Conservation (phyloP, 2,888 invertebrate species). For the Emmelina monodactyla region DNA sequence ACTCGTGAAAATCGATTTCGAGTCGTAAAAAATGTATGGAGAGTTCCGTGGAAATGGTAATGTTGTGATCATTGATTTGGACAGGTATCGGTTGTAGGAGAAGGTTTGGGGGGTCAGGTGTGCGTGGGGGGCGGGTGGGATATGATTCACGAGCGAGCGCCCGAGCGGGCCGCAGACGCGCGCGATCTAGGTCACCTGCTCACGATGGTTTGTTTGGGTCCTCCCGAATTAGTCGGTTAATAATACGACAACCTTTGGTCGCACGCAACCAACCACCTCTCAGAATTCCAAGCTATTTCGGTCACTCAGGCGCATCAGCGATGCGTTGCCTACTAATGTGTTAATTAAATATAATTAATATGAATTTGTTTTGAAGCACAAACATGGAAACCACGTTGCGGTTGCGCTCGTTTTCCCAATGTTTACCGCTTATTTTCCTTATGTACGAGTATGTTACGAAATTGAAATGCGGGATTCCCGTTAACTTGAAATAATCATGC, state of each 20-base stretch:
- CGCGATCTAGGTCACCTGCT: conserved; percentile 57
- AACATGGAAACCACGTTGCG: no score
- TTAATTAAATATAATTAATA: no score
- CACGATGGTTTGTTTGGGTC: conserved; percentile 63
- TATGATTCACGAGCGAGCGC: conserved; percentile 44
- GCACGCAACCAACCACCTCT: conserved; percentile 19
- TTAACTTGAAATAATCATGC: no score
- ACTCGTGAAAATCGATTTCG: conserved; percentile 4
- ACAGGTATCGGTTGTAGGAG: no score
- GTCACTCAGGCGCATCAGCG: conserved; percentile 22
- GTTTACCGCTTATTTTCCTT: no score
- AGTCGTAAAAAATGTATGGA: conserved; percentile 2
- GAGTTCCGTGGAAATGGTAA: conserved; percentile 9
- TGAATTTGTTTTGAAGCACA: no score
- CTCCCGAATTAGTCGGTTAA: conserved; percentile 56
- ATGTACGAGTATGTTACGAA: no score
- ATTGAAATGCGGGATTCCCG: no score
- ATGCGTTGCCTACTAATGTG: no score
- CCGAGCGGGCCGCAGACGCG: conserved; percentile 35
- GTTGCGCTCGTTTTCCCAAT: no score
- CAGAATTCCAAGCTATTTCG: conserved; percentile 33
- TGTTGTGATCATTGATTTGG: no score
- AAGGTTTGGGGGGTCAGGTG: no score
- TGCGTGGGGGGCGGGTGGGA: conserved; percentile 17
- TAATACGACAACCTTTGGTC: conserved; percentile 57